Conservation (phyloP, 2,888 invertebrate genomes). For the Drosophila yooni region DNA sequence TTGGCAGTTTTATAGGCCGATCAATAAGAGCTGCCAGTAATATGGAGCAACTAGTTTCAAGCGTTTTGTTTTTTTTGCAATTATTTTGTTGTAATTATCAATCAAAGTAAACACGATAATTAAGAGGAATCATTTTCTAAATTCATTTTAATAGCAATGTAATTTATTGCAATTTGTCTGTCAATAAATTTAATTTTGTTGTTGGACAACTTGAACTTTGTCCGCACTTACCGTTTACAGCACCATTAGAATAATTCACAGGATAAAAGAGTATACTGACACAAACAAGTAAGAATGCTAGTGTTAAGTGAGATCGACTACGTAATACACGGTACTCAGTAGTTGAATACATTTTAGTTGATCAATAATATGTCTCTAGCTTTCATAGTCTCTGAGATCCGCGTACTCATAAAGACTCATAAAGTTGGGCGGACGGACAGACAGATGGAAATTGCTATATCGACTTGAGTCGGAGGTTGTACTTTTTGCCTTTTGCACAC, state of each 20-base stretch:
- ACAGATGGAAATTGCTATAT: neutral
- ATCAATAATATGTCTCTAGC: no score
- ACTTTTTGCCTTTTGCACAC: neutral
- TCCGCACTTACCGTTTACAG: neutral
- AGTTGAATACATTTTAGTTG: no score
- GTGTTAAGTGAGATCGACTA: neutral
- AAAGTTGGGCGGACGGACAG: no score
- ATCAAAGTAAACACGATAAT: neutral
- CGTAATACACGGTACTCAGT: neutral
- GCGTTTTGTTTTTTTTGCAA: neutral
- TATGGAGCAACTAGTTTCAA: conserved; percentile 2
- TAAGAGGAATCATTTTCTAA: neutral
- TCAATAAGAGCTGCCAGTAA: neutral
- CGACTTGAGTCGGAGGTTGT: neutral
- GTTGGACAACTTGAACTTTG: neutral
- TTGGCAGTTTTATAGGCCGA: neutral
- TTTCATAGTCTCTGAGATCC: no score
- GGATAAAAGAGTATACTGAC: neutral
- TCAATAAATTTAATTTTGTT: neutral
- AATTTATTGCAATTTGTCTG: neutral
- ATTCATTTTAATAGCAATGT: neutral
- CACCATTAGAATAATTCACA: neutral
- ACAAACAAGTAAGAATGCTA: neutral
- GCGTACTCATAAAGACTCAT: no score
- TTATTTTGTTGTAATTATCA: neutral